A percentile compares a stretch with the other conserved stretches of the same genome.
Conservation (phyloP, 2,888 invertebrate genomes). For the Meta bourneti region DNA sequence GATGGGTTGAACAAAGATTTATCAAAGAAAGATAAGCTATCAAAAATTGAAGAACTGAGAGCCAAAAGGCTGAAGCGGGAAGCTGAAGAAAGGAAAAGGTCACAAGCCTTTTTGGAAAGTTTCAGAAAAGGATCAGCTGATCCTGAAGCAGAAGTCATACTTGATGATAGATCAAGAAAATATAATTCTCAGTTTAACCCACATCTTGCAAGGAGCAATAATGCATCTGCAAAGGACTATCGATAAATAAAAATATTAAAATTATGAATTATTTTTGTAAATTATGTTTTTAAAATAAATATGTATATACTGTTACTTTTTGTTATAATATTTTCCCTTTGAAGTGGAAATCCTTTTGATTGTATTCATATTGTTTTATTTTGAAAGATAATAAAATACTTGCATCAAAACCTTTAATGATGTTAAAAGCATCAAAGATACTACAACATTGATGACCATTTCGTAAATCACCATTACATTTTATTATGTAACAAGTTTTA, state of each 20-base stretch:
- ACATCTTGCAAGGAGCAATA: conserved; percentile 80
- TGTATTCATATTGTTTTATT: neutral
- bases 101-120: conserved; percentile 85
- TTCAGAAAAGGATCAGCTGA: conserved; percentile 84
- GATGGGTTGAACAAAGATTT: conserved; percentile 75
- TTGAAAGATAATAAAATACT: neutral
- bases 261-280: neutral
- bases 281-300: neutral
- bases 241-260: neutral
- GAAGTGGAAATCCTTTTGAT: neutral
- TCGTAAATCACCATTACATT: too few relatives aligned
- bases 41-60: conserved; percentile 85
- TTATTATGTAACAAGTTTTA: too few relatives aligned
- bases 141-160: conserved; percentile 79
- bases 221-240: conserved; percentile 76
- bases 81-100: conserved; percentile 87
- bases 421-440: neutral
- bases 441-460: too few relatives aligned
- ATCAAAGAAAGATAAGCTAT: conserved; percentile 77
- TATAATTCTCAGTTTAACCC: conserved; percentile 99
- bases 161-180: conserved; percentile 85
- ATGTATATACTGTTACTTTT: neutral
- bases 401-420: neutral
- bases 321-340: neutral
- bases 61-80: conserved; percentile 91